These are phyloP conservation scores for Notolabrus celidotus DNA, from an alignment of 2,797 vertebrate genomes.

Conservation along the genomic window DNA sequence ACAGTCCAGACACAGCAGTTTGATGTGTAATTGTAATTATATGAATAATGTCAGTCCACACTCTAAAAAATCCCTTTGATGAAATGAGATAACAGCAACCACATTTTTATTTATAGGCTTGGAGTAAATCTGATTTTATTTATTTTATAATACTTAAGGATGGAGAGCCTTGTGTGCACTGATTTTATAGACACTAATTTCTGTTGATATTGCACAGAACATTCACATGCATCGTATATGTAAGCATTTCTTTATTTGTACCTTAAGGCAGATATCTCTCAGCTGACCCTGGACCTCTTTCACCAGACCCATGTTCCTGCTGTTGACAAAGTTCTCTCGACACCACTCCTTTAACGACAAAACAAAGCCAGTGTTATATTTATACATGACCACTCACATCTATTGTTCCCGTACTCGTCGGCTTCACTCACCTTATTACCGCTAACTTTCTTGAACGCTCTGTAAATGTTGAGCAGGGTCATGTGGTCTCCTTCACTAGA, in stretches of 20 bases:
- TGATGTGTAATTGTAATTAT: background rate
- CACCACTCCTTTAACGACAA: slow-evolving; percentile 91
- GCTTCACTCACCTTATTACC: slow-evolving; percentile 88
- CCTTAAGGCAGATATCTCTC: slow-evolving; percentile 95
- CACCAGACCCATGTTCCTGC: slow-evolving; percentile 94
- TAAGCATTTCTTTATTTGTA: slow-evolving; percentile 58
- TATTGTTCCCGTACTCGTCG: rapidly evolving
- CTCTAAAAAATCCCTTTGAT: background rate
- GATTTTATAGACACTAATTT: no score
- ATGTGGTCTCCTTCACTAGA: slow-evolving; percentile 96
- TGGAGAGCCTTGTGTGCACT: background rate
- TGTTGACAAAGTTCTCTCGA: slow-evolving; percentile 95
- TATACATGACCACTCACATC: background rate
- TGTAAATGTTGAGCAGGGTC: slow-evolving; percentile 93
- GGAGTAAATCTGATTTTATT: background rate
- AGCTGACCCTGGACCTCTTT: slow-evolving; percentile 93
- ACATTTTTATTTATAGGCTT: background rate
- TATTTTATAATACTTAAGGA: background rate
- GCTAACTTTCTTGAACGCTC: slow-evolving; percentile 90
- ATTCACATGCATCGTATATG: background rate
- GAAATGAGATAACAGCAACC: background rate
- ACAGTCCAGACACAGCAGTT: background rate
- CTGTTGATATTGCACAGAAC: no score
- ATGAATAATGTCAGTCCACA: background rate
- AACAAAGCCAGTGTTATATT: background rate